Base-by-base conservation (phyloP, 2,113 vertebrate genomes). In the Chloebia gouldiae region DNA sequence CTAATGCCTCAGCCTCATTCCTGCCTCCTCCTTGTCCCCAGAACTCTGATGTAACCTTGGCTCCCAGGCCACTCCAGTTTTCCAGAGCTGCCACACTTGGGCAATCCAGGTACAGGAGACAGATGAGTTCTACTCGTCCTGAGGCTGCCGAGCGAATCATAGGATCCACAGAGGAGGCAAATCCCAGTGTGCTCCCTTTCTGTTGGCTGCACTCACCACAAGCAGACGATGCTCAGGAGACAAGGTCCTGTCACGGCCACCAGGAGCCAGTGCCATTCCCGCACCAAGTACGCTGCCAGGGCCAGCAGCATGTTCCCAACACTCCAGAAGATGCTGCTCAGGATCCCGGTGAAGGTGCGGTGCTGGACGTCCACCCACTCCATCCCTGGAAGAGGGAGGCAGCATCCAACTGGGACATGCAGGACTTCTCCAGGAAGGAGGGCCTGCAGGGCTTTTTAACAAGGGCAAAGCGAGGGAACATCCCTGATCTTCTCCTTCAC, bases 351-450 rank as follows among this genome's bases (percentile, higher is more conserved):
- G 86, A 98, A 97, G 1, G 98, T 98, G 23, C 98, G 98, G 76
- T 99, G 98, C 63, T 96, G 86, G 79, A 98, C 47, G 3, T 98
- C 98, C 31, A 98, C 98, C 98, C 98, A 99, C 93, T 99, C 98
- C 76, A 99, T 70, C 65, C 92, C 98, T 98, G 94, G 14, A 92
- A 87, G 28, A 79, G 35, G 30, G 9, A 45, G 47, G 33, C 59
- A 63, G 28, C 0, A 0, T n/a, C 94, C 73, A 95, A 69, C 77
- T 40, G 69, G 89, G 80, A 44, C 15, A 68, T 6, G 12, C 7
- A 37, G 68, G 40, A 22, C 16, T 82, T 56, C 79, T 69, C 15
- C 27, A 9, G 40, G 42, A 45, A 69, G 23, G n/a, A 77, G 37
- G n/a, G 11, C 50, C 66, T 77, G 76, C 25, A 23, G 68, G 80